Base-by-base conservation (phyloP, 2,113 vertebrate genomes). In the Zootoca vivipara region DNA sequence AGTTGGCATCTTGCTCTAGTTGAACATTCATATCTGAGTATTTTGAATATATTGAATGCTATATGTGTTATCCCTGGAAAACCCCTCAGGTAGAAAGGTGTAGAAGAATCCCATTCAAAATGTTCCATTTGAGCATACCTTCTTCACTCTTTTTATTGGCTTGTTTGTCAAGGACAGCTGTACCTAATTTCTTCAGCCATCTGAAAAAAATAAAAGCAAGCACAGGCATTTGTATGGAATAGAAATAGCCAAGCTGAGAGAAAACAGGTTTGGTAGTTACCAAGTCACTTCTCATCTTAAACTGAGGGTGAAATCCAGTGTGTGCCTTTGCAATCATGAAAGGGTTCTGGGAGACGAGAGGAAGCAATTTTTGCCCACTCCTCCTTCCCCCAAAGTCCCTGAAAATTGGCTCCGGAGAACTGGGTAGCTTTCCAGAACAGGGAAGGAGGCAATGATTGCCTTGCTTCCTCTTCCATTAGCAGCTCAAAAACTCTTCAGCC, bases 101-200 rank as follows among this genome's bases (percentile, higher is more conserved):
- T 2, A 67, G 16, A 35, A n/a, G 16, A 12, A 65, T 30, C 75
- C 85, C 3, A 52, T 5, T 69, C 8, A 85, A 87, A 93, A 92
- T 72, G 0, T 22, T 30, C 3, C 0, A 0, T n/a, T 38, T 82
- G 38, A 95, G 3, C 90, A 81, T 97, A 98, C 97, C 97, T 96
- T 96, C 96, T 58, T 96, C 96, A 1, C 96, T 96, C 82, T 97
- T 97, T 77, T 95, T 94, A 0, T 90, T 95, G 42, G 95, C 78
- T 88, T 95, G 94, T 56, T 94, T 96, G 62, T 98, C 97, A 87
- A 98, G 98, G 77, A 98, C 96, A 93, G 98, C 98, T 78, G 99
- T 94, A 0, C 98, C 98, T 56, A 99, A 97, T 88, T 99, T 99
- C 93, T 98, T 99, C 92, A 99, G 92, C 99, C 99, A 99, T 87